Evolutionary conservation across 2,888 invertebrate genomes (phyloP).

Genomic region (Villa cingulata): DNA sequence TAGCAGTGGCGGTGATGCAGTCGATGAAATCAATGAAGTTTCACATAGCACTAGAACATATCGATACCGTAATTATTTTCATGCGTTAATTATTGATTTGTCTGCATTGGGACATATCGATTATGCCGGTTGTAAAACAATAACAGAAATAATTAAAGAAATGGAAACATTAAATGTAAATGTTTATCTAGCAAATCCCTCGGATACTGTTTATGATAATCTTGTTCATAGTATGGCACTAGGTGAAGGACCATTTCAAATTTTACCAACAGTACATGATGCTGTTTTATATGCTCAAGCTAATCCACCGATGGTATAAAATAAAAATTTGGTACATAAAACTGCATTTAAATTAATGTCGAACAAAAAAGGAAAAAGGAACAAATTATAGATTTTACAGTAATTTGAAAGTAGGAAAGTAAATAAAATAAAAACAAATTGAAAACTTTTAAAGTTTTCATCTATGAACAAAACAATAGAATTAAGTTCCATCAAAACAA

Average conservation of each 20-base stretch:
- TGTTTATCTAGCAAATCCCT: constrained; percentile 42
- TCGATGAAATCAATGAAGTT: background rate
- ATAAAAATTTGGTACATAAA: no score
- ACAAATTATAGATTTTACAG: no score
- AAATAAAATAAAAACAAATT: no score
- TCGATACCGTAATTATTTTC: constrained; percentile 6
- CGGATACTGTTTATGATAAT: constrained; percentile 36
- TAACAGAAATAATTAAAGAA: constrained; percentile 41
- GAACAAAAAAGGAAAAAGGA: no score
- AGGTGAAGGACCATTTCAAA: constrained; percentile 34
- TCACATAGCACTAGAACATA: constrained; percentile 7
- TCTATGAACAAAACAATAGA: no score
- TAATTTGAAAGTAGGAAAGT: no score
- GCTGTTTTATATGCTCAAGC: constrained; percentile 41
- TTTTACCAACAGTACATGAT: constrained; percentile 50
- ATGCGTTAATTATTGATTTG: constrained; percentile 43
- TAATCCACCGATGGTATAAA: constrained; percentile 17
- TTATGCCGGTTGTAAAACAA: constrained; percentile 45
- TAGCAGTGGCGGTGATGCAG: background rate
- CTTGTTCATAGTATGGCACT: constrained; percentile 30
- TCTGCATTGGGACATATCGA: constrained; percentile 49
- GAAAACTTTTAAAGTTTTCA: no score
- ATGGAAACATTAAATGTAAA: constrained; percentile 40
- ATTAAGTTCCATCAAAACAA: background rate
- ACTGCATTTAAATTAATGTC: no score